These are phyloP conservation scores for Astyanax mexicanus DNA, from an alignment of 2,797 vertebrate species.

Conservation along the genomic window DNA sequence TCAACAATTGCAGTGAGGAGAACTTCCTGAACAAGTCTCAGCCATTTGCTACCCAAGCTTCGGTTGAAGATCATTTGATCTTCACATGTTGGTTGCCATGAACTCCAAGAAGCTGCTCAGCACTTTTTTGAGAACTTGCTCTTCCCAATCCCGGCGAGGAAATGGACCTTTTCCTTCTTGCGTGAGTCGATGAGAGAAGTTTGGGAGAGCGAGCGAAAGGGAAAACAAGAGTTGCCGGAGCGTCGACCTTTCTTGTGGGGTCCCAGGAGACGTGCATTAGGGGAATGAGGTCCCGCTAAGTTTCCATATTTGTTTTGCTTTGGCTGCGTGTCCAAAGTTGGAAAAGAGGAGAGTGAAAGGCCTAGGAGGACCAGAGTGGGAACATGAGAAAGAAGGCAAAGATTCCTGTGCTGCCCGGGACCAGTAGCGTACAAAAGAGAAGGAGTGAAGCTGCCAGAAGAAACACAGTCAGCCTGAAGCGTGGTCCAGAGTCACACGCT, in stretches of 20 bases:
- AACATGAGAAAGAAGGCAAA: background rate
- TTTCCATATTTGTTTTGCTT: slow-evolving; percentile 58
- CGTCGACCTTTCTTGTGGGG: slow-evolving; percentile 36
- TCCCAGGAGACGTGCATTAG: slow-evolving; percentile 64
- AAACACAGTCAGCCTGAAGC: slow-evolving; percentile 39
- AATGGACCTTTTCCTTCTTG: slow-evolving; percentile 23
- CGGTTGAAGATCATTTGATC: background rate
- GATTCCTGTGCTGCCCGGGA: slow-evolving; percentile 11
- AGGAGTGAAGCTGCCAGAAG: slow-evolving; percentile 23
- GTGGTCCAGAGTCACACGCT: slow-evolving; percentile 44
- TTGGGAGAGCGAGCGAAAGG: slow-evolving; percentile 16
- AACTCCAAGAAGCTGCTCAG: background rate
- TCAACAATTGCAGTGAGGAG: background rate
- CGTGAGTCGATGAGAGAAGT: slow-evolving; percentile 3
- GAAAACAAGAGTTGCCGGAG: slow-evolving; percentile 27
- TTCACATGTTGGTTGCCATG: background rate
- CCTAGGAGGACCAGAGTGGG: slow-evolving; percentile 11
- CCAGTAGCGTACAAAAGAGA: slow-evolving; percentile 9
- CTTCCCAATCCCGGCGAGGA: slow-evolving; percentile 1
- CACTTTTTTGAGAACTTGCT: background rate
- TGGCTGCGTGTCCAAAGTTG: slow-evolving; percentile 50
- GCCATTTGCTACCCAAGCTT: background rate
- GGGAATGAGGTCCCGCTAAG: slow-evolving; percentile 59
- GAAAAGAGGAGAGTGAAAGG: slow-evolving; percentile 36
- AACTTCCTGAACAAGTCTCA: slow-evolving; percentile 6